Conservation (phyloP, 2,888 invertebrate species). For the Marronus borbonicus region DNA sequence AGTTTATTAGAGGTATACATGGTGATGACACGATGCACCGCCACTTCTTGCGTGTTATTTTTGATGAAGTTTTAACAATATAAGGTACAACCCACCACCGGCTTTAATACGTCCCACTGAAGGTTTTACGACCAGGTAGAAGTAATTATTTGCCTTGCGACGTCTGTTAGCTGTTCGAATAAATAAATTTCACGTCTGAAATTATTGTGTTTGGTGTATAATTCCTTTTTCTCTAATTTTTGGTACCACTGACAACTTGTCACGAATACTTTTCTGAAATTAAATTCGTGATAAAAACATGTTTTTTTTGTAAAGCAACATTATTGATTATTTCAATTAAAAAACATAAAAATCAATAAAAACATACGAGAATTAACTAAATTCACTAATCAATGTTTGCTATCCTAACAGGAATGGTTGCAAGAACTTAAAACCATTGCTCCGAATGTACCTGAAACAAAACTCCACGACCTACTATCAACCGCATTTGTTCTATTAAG, state of each 20-base stretch:
- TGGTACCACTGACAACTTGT: no score
- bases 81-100: not conserved
- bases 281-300: no score
- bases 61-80: not conserved
- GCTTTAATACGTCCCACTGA: no score
- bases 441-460: conserved; percentile 73
- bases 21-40: not conserved
- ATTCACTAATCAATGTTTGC: not conserved
- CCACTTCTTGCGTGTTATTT: not conserved
- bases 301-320: no score
- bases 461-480: conserved; percentile 79
- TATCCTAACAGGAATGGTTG: conserved; percentile 73
- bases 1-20: not conserved
- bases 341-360: not conserved
- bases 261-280: no score
- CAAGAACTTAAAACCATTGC: conserved; percentile 70
- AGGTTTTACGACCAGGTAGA: no score
- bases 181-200: not conserved
- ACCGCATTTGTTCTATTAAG: conserved; percentile 86
- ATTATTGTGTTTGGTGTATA: not conserved
- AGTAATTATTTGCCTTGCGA: no score
- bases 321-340: no score
- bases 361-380: not conserved
- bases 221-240: not conserved
- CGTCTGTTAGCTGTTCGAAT: no score